Base-by-base conservation (phyloP, 2,113 vertebrate species). In the Donacobius atricapilla region DNA sequence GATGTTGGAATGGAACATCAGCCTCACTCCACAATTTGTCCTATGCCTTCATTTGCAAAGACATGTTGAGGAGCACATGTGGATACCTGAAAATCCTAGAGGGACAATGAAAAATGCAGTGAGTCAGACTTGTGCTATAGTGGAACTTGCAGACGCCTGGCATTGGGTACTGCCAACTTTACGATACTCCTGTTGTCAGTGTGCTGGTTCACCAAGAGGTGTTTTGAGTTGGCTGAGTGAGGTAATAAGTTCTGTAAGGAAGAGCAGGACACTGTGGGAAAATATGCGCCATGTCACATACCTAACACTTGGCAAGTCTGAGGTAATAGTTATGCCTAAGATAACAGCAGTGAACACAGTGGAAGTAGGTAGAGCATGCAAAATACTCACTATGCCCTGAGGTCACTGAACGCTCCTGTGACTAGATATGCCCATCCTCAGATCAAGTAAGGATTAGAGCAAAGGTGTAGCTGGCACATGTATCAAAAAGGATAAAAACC, bases 251-350 rank as follows among this genome's bases (percentile, higher is more conserved):
- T 77, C 50, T 35, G 27, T 33, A 20, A 35, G 56, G 84, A 95
- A 91, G 66, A 78, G 63, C 48, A 94, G 79, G 91, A 85, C 83
- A 15, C 86, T 89, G 83, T 88, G 92, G 89, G 94, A 92, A 92
- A 91, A 80, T 79, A 58, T 42, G 40, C 87, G 76, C 93, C 91
- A 71, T 75, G 88, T 96, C 87, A 90, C 84, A 86, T 81, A 80
- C 64, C 33, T 87, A 76, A 70, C 68, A 77, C 51, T 77, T 86
- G 87, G 93, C 75, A 91, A 61, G 39, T 93, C 54, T 91, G 73
- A 84, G 60, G 81, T 42, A 78, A 78, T 81, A 75, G 53, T 76
- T 78, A 83, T 28, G 24, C 56, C 25, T 70, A 83, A 70, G 63
- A 89, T 65, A 89, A 89, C 54, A 92, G 72, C 73, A 94, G 48